Conservation (phyloP, 92 coral and sea anemone species). For the Porites lobata region DNA sequence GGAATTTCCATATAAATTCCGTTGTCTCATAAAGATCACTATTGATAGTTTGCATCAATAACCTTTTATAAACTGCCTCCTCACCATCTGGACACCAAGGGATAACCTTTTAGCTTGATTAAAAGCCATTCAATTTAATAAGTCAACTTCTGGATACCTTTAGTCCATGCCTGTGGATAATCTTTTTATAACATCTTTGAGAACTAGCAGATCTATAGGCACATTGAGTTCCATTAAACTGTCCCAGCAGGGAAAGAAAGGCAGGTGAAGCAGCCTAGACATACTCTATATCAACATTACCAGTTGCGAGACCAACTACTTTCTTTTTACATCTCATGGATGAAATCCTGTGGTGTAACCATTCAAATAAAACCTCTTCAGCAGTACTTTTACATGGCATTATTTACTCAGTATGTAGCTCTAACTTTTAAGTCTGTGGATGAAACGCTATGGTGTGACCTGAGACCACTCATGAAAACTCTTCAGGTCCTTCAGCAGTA, state of each 20-base stretch:
- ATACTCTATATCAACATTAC: no score
- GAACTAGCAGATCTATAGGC: conserved; percentile 48
- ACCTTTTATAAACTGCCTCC: conserved; percentile 51
- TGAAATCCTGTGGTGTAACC: no score
- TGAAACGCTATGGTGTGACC: no score
- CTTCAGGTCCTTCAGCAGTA: no score
- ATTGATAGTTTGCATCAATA: conserved; percentile 44
- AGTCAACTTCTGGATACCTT: conserved; percentile 61
- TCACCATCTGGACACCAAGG: conserved; percentile 60
- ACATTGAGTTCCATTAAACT: conserved; percentile 68
- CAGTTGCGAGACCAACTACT: no score
- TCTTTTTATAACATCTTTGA: conserved; percentile 42
- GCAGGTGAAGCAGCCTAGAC: no score
- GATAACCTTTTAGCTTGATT: conserved; percentile 66
- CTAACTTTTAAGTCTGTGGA: no score
- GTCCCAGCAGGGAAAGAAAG: conserved; percentile 10
- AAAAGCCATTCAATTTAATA: conserved; percentile 29
- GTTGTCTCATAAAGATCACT: neutral
- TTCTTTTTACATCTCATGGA: no score
- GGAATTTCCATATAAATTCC: conserved; percentile 22
- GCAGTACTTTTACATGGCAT: no score
- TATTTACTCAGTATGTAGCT: no score
- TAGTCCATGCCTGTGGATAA: conserved; percentile 38
- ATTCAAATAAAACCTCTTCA: no score
- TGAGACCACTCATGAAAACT: no score